Conservation (phyloP, 2,113 vertebrate genomes). For the Gobiocypris rarus region DNA sequence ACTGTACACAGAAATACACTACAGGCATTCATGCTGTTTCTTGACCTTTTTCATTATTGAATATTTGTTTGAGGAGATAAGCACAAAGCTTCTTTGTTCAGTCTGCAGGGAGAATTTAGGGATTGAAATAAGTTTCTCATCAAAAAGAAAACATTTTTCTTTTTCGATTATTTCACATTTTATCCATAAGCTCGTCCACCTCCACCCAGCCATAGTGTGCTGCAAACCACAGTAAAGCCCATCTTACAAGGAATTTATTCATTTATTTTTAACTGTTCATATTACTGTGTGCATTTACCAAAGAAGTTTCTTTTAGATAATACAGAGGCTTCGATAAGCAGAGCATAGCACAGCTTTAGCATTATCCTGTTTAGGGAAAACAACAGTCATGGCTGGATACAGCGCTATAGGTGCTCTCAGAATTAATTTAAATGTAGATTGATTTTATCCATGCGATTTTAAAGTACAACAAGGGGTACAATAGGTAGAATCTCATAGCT, state of each 20-base stretch:
- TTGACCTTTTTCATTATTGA: conserved; percentile 75
- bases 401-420: conserved; percentile 12
- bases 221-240: not conserved
- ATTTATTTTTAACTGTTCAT: not conserved
- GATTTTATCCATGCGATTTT: conserved; percentile 42
- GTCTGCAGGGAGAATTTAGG: conserved; percentile 21
- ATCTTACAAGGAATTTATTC: not conserved
- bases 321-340: not conserved
- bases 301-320: not conserved
- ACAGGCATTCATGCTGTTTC: conserved; percentile 47
- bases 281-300: not conserved
- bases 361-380: conserved; percentile 43
- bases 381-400: not conserved
- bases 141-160: not conserved
- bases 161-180: not conserved
- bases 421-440: conserved; percentile 61
- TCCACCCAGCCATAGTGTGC: not conserved
- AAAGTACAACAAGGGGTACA: conserved; percentile 38
- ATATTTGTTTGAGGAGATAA: conserved; percentile 69
- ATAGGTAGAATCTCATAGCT: conserved; percentile 30
- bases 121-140: conserved; percentile 23
- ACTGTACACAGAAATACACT: conserved; percentile 54
- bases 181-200: not conserved
- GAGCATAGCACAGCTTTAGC: conserved; percentile 27
- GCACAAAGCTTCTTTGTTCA: conserved; percentile 41